Conservation (phyloP, 2,888 invertebrate genomes). For the Polydesmus complanatus region DNA sequence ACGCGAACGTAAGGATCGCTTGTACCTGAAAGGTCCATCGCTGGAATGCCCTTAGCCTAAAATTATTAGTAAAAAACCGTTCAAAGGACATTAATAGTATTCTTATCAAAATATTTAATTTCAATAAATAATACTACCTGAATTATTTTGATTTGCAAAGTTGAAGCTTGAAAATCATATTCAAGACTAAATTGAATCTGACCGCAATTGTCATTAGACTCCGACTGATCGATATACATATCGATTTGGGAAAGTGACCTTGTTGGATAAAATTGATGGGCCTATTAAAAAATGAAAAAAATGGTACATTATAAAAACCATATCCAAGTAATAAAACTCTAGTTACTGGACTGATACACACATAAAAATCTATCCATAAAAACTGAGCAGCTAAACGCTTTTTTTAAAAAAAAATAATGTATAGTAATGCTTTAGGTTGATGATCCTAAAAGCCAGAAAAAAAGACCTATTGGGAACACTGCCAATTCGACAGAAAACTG, state of each 20-base stretch:
- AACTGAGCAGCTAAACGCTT: too few species aligned
- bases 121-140: constrained; percentile 52
- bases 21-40: constrained; percentile 81
- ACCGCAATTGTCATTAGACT: constrained; percentile 83
- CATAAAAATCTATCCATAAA: too few species aligned
- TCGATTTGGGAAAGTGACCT: constrained; percentile 81
- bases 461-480: too few species aligned
- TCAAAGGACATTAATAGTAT: background rate
- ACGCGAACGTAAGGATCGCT: constrained; percentile 85
- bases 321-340: too few species aligned
- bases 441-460: too few species aligned
- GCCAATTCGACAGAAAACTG: too few species aligned
- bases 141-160: constrained; percentile 74
- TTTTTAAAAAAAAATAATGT: too few species aligned
- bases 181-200: constrained; percentile 87
- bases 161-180: constrained; percentile 86
- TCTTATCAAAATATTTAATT: too few species aligned
- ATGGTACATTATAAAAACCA: too few species aligned
- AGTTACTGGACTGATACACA: too few species aligned
- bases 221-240: constrained; percentile 88
- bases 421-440: too few species aligned
- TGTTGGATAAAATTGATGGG: constrained; percentile 60
- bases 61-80: constrained; percentile 3
- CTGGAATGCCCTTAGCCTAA: constrained; percentile 83
- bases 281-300: constrained; percentile 33